Evolutionary conservation across 2,797 vertebrate species (phyloP).

Genomic region (Chaenodraco wilsoni): DNA sequence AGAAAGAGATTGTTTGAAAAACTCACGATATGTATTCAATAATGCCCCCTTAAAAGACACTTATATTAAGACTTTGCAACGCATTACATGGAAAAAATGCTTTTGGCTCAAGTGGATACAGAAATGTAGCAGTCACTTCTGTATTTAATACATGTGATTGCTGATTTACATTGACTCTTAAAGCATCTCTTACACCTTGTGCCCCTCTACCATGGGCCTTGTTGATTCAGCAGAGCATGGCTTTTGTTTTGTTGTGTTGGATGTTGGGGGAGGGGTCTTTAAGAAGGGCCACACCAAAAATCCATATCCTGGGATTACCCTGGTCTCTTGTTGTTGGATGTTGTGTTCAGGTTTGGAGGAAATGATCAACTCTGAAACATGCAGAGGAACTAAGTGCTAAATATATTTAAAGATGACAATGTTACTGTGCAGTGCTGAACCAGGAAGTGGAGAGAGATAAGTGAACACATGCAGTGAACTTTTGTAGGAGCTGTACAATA

Average conservation of each 20-base stretch:
- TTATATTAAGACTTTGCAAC: not conserved
- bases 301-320: constrained; percentile 19
- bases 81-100: not conserved
- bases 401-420: not conserved
- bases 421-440: too few relatives aligned
- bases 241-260: constrained; percentile 71
- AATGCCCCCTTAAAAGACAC: rapidly evolving
- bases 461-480: constrained; percentile 3
- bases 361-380: not conserved
- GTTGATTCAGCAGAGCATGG: constrained; percentile 37
- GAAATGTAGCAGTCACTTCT: not conserved
- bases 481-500: not conserved
- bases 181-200: constrained; percentile 6
- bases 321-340: not conserved
- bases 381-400: not conserved
- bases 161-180: not conserved
- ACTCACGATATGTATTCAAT: too few relatives aligned
- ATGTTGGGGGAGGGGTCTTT: constrained; percentile 66
- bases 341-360: not conserved
- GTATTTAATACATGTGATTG: not conserved
- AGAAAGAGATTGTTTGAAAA: not conserved
- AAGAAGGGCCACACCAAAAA: constrained; percentile 26
- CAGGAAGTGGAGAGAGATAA: constrained; percentile 31
- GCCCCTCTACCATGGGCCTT: constrained; percentile 10
- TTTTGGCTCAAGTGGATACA: not conserved